Evolutionary conservation across 2,797 vertebrate genomes (phyloP).

Genomic region (Emydoidea blandingii): DNA sequence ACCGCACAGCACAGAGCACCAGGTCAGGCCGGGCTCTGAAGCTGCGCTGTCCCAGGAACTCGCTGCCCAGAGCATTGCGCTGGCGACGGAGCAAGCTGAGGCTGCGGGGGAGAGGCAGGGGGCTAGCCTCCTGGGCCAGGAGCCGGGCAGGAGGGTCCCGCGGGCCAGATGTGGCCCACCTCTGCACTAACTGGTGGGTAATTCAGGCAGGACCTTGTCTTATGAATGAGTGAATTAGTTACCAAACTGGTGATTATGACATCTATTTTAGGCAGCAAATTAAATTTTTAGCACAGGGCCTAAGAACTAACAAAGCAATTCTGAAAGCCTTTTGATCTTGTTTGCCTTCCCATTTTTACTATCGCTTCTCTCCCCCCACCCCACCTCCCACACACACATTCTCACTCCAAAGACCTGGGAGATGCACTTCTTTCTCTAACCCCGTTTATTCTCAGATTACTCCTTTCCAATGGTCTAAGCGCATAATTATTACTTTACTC

Average conservation of each 20-base stretch:
- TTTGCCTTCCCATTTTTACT: not conserved
- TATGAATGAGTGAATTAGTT: not conserved
- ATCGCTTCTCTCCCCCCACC: not conserved
- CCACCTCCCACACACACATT: too few relatives aligned
- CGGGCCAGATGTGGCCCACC: too few relatives aligned
- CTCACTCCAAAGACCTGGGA: not conserved
- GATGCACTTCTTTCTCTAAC: not conserved
- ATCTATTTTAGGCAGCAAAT: not conserved
- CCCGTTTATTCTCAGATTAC: not conserved
- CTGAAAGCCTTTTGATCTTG: not conserved
- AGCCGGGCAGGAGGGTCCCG: too few relatives aligned
- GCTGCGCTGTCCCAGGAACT: too few relatives aligned
- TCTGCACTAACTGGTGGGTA: not conserved
- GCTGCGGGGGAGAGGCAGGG: too few relatives aligned
- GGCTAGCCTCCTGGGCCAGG: too few relatives aligned
- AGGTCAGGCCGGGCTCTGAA: too few relatives aligned
- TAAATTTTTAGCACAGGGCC: not conserved
- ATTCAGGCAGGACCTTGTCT: not conserved
- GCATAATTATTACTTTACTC: not conserved
- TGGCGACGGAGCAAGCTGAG: too few relatives aligned
- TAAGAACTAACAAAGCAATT: not conserved
- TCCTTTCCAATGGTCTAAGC: not conserved
- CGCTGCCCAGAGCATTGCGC: too few relatives aligned
- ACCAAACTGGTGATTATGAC: not conserved
- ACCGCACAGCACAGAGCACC: too few relatives aligned